Evolutionary conservation across 2,113 vertebrate species (phyloP), one percentile per base, ranked within the genome.

Genomic region (Microtus pennsylvanicus): DNA sequence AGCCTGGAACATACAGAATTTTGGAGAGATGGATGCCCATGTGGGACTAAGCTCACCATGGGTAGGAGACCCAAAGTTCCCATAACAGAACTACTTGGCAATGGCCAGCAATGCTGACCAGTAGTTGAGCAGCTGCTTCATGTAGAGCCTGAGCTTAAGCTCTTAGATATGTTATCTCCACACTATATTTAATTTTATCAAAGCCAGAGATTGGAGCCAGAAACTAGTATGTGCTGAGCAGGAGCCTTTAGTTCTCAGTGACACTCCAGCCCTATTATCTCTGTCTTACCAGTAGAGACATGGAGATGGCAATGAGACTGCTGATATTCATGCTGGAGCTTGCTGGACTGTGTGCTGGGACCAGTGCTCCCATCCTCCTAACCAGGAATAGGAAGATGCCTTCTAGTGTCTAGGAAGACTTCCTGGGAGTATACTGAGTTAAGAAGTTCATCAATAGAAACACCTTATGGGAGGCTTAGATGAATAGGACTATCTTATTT

Each of bases 91-190:
- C 7, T 16, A 26, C n/a, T 85, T 4, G 50, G 26, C 10, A 8
- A 0, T 9, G 3, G 9, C 74, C 11, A 63, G 10, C 12, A 4
- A 0, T 12, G 3, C 5, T 2, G 17, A 10, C 47, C 78, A 74
- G 1, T 0, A 1, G 67, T 4, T 26, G 76, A 78, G 35, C 6
- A 5, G 33, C 21, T 19, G 7, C 1, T 22, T 12, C 19, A 33
- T 13, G 0, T n/a, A 10, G 47, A 4, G 26, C 45, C 7, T 21
- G 33, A 75, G 35, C 17, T 24, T 10, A 35, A 17, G 2, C 33
- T 42, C 28, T 63, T 80, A 52, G n/a, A n/a, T 63, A 0, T 19
- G 4, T 77, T 4, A 10, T 28, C 19, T 67, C 26, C 33, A 14
- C 80, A 35, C 24, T 21, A 3, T 38, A 38, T 80, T 67, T 50